phyloP scores from a whole-genome alignment of 2,113 vertebrate species.

The Dissostichus mawsoni region DNA sequence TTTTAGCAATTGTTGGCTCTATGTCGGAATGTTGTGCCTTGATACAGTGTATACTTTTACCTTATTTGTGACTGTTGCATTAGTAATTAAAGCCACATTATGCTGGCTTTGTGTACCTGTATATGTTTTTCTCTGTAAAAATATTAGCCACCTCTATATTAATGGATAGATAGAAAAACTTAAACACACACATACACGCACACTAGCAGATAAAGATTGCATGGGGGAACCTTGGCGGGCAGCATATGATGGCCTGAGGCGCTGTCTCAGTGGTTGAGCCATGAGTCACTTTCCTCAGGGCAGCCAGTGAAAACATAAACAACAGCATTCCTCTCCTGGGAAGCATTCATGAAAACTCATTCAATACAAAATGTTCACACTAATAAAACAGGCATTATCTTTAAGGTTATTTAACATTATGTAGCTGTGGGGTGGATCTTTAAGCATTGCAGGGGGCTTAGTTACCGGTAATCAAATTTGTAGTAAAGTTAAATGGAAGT shows the following conservation, averaged over 20 bases:
- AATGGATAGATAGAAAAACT: neutral
- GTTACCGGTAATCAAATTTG: neutral
- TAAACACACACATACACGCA: conserved; percentile 30
- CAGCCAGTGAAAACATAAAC: conserved; percentile 60
- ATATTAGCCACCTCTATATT: neutral
- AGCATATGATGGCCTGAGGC: conserved; percentile 78
- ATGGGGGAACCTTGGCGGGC: conserved; percentile 65
- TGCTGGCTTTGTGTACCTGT: neutral
- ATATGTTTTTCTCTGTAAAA: neutral
- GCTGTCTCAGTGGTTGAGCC: conserved; percentile 61
- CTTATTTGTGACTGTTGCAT: neutral
- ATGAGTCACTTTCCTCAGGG: conserved; percentile 70
- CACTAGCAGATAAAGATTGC: conserved; percentile 48
- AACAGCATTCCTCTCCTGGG: conserved; percentile 49
- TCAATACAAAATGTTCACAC: neutral
- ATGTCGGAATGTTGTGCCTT: neutral
- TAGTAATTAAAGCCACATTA: neutral
- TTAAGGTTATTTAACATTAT: neutral
- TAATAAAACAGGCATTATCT: neutral
- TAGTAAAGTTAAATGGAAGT: neutral
- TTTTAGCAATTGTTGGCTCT: neutral
- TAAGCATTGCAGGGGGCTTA: neutral
- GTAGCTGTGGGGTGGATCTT: neutral
- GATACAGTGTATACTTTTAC: neutral
- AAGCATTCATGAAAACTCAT: conserved; percentile 17